Base-by-base conservation (phyloP, 2,888 invertebrate species). In the Hylaea fasciaria region DNA sequence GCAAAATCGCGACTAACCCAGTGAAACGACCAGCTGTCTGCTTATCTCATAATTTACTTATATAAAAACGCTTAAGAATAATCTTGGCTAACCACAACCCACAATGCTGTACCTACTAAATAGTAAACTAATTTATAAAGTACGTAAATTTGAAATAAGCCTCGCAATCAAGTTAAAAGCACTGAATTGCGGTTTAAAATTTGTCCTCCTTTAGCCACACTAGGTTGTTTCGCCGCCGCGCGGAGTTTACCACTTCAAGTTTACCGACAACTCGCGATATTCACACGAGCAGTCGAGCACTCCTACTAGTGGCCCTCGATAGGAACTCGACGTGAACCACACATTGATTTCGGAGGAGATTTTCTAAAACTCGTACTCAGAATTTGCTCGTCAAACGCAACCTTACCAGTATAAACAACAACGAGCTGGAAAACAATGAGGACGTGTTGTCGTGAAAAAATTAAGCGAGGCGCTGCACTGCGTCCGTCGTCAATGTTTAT, bases 221-320 rank as follows among this genome's bases (percentile, higher is more conserved):
- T 37, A 49, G n/a, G 17, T 39, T 4, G 39, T 22, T 40, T 22
- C 49, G 0, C 39, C 9, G 11, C n/a, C 2, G 37, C n/a, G 16
- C 13, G 47, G 54, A 47, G 47, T 35, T 17, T 12, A 4, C 47
- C 55, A 44, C 49, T 49, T 49, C 39, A 14, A 48, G 56, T 43
- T 49, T 22, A 32, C 48, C 56, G 28, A 37, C 56, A 37, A 49
- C 35, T 48, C 22, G 14, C 14, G 40, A 35, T 44, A 44, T 48
- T 28, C 56, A 35, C 56, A 43, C 41, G 28, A 47, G 41, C 51
- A 28, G 7, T 5, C 28, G 7, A 3, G 7, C 32, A 48, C 47
- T 7, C 35, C 46, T 32, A 47, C 54, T 16, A 32, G 29, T 47
- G 17, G 47, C 32, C 9, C 41, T 17, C 40, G 47, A 47, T 11